Evolutionary conservation across 2,797 vertebrate species (phyloP), one percentile per base, ranked within the genome.

Genomic region (Rhinichthys osculus): DNA sequence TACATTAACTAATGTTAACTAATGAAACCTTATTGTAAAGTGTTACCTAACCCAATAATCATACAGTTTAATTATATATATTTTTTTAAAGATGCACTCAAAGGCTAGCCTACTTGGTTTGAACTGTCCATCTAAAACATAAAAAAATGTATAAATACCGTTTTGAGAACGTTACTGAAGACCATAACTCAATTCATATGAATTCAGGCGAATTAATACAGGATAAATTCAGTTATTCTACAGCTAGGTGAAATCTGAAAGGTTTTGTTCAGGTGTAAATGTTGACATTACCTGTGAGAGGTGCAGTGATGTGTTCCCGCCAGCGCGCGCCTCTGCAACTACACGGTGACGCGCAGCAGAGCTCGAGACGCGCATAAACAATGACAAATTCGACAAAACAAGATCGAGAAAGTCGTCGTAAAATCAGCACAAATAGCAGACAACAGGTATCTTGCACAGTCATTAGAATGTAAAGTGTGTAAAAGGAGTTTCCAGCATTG

Each of bases 261-360:
- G 42, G 42, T 23, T 72, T 59, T 59, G 69, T 40, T 44, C 10
- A 42, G 47, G 74, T 78, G 64, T 11, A 44, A 69, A 78, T 19
- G 47, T 27, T 17, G 66, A 4, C 76, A 13, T 85, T 85, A 85
- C 83, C 83, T 85, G 83, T 57, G 73, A 27, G 59, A 40, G 33
- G 33, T 38, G 35, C 30, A 21, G 62, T 67, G 73, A 21, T 19
- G 47, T 14, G 33, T 40, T 7, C 21, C 19, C 17, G 67, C 17
- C 27, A 64, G 42, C 50, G 44, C 27, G 33, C 73, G 40, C 52
- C 42, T 62, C 64, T 57, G 78, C 76, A 71, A 79, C 14, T 50
- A 50, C 66, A 79, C 82, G 35, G 40, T 70, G 64, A 71, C 50
- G 84, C 82, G 16, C 87, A 88, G 78, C 52, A 23, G n/a, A 82